These are phyloP conservation scores for Hyperoplus immaculatus DNA, from an alignment of 2,797 vertebrate genomes.

Conservation along the genomic window DNA sequence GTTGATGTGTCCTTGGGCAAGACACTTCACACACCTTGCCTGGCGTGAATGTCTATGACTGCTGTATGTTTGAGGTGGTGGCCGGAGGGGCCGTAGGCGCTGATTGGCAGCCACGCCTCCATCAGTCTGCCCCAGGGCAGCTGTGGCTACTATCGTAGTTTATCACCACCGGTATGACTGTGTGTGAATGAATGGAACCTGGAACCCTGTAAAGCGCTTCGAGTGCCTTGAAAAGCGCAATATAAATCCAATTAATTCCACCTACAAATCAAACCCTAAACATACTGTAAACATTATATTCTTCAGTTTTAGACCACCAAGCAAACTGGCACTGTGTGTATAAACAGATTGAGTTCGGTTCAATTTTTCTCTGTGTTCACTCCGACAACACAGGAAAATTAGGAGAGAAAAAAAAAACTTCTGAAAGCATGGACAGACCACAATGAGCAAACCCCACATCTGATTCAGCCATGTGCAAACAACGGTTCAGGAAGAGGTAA, in stretches of 20 bases:
- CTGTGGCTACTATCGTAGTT: no score
- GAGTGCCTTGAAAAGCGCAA: no score
- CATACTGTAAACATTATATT: constrained; percentile 34
- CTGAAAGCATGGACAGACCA: background rate
- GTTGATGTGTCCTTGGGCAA: no score
- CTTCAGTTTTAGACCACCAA: constrained; percentile 36
- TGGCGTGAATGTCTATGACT: no score
- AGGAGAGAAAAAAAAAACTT: background rate
- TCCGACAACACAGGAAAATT: constrained; percentile 8
- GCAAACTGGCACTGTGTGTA: constrained; percentile 32
- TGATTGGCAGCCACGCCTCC: no score
- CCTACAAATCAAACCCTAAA: constrained; percentile 43
- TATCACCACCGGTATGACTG: no score
- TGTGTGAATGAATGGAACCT: no score
- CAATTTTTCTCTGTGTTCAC: constrained; percentile 22
- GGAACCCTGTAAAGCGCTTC: no score
- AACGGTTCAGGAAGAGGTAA: constrained; percentile 36
- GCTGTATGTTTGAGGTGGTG: no score
- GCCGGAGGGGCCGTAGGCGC: no score
- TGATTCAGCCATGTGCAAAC: constrained; percentile 37
- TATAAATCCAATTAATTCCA: constrained; percentile 12
- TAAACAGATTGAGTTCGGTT: constrained; percentile 28
- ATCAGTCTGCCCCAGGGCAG: no score
- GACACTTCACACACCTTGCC: no score
- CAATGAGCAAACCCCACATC: constrained; percentile 20